These are phyloP conservation scores for Alauda arvensis DNA, from an alignment of 2,797 vertebrate species.

Conservation along the genomic window DNA sequence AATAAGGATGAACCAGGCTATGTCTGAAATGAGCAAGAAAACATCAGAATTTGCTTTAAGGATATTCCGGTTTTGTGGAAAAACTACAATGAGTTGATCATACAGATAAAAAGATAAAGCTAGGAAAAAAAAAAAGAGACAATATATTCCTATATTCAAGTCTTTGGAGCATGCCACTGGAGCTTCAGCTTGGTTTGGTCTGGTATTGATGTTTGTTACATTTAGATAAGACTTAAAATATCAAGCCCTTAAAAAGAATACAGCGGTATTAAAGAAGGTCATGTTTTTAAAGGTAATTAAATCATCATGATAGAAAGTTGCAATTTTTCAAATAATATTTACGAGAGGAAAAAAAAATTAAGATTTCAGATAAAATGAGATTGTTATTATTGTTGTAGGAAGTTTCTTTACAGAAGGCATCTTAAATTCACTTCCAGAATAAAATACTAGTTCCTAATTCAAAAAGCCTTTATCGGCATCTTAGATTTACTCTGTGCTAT, in stretches of 20 bases:
- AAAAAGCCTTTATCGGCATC: neutral
- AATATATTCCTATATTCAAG: neutral
- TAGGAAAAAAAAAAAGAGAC: neutral
- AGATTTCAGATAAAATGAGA: neutral
- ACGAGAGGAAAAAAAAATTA: neutral
- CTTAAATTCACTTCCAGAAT: neutral
- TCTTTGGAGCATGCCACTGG: neutral
- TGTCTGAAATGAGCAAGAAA: neutral
- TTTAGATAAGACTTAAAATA: neutral
- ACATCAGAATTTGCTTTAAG: neutral
- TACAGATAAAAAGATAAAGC: neutral
- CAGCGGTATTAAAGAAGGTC: neutral
- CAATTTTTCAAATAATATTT: neutral
- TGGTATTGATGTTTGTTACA: neutral
- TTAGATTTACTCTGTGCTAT: neutral
- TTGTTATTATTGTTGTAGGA: neutral
- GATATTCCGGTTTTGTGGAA: neutral
- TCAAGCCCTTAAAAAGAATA: neutral
- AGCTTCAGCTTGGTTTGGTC: neutral
- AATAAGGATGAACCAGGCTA: neutral
- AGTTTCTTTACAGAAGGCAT: neutral
- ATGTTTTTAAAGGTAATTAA: neutral
- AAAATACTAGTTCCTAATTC: neutral
- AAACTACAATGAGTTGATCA: neutral
- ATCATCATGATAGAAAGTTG: neutral